Base-by-base conservation (phyloP, 2,113 vertebrate genomes). In the Acrocephalus kingi region DNA sequence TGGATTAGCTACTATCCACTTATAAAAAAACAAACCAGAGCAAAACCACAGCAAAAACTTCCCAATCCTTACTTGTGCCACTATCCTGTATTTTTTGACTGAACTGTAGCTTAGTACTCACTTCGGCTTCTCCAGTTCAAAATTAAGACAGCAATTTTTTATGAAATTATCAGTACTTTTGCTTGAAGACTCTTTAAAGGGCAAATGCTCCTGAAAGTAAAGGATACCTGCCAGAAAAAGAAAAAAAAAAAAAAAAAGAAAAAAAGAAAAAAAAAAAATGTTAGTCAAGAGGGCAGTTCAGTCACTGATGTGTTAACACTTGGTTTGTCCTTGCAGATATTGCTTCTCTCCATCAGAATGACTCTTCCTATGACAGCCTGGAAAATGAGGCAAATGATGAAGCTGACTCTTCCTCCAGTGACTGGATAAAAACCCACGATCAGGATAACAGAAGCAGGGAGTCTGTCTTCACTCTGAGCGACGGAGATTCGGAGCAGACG, bases 331-430 rank as follows among this genome's bases (percentile, higher is more conserved):
- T 93, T 73, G 72, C 96, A 99, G 99, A 99, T 87, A 97, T 97
- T 39, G 98, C 98, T 43, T 99, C 98, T 78, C 98, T 99, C 93
- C 99, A 99, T 90, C 97, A 99, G 97, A 99, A 99, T 18, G 99
- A 99, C 97, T 99, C 99, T 15, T 99, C 99, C 78, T 99, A 99
- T 2, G 98, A 99, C 97, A 99, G 99, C 91, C 95, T 99, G 91
- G 99, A 99, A 97, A 99, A 99, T 0, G 99, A 99, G 96, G 98
- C 99, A 1, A 99, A 99, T 11, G 98, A 99, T 48, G 99, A 99
- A n/a, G 97, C 97, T 0, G 99, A 99, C 73, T 98, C 98, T 5
- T 98, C 99, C 2, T 98, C 98, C 62, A 98, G 97, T 9, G 96
- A 97, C 95, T 90, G 98, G 84, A 94, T 82, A 86, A 97, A 97